Base-by-base conservation (phyloP, 2,888 invertebrate genomes). In the Coenonympha glycerion region DNA sequence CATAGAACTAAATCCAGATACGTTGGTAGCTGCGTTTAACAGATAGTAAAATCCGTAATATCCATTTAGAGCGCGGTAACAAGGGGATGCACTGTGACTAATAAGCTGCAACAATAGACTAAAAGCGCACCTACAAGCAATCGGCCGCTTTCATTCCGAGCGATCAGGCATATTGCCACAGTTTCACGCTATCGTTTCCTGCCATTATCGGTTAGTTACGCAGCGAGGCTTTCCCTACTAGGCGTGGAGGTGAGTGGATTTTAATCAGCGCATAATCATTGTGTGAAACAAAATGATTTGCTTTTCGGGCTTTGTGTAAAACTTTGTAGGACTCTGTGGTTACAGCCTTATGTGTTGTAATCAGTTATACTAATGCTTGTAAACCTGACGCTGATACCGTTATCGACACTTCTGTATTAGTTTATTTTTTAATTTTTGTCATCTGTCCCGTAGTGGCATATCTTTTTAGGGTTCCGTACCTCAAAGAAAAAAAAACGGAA, bases 121-220 rank as follows among this genome's bases (percentile, higher is more conserved):
- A 50, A 50, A 53, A 39, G 52, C 52, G 33, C 37, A 48, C 47
- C 48, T 44, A 30, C 40, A 45, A 45, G 49, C 46, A 53, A 52
- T 49, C 50, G 50, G 42, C 33, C 36, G 56, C 41, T 55, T 57
- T 53, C 53, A 46, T 56, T 53, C 49, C 41, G 34, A 47, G 68
- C 58, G 61, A 68, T 68, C 61, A 64, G 68, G 70, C 68, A 62
- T 65, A 67, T 59, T 69, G 75, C 73, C 71, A 74, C 68, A 77
- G 74, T 77, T 81, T 70, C 69, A 64, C 64, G 69, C 72, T 83
- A 82, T 83, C 82, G 72, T 73, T 81, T 82, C 78, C 78, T 79
- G 76, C 76, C 66, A 77, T 77, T 83, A 84, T 82, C 77, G 73
- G 73, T 74, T 72, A 59, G 69, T 69, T 76, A 79, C 76, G 72